These are phyloP conservation scores for Psophia crepitans DNA, from an alignment of 2,113 vertebrate species.

Conservation along the genomic window DNA sequence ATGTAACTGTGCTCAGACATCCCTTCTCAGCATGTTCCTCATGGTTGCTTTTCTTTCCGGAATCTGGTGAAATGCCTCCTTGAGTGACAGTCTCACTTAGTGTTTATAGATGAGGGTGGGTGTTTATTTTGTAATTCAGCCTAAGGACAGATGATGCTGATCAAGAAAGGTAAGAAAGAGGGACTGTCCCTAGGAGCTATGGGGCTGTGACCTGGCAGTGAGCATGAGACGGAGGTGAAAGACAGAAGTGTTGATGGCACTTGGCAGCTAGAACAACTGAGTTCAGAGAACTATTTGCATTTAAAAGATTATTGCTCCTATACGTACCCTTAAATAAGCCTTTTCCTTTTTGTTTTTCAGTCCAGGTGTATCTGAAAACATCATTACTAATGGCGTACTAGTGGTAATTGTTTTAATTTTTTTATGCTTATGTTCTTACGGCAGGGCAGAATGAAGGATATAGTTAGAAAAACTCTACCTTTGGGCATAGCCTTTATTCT, in stretches of 20 bases:
- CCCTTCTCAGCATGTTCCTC: neutral
- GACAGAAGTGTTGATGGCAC: neutral
- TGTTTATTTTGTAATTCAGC: neutral
- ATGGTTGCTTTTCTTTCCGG: neutral
- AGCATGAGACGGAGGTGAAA: neutral
- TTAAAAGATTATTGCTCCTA: neutral
- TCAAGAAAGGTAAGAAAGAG: neutral
- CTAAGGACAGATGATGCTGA: neutral
- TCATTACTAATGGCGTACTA: constrained; percentile 64
- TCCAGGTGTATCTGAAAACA: constrained; percentile 47
- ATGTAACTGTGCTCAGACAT: neutral
- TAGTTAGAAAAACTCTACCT: neutral
- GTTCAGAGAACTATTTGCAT: neutral
- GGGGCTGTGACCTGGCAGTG: neutral
- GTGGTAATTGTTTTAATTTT: constrained; percentile 42
- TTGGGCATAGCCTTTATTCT: neutral
- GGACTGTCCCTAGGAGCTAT: neutral
- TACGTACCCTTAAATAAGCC: neutral
- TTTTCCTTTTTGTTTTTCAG: constrained; percentile 44
- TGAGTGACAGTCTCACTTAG: neutral
- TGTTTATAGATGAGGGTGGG: neutral
- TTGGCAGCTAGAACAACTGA: neutral
- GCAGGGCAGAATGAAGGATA: neutral
- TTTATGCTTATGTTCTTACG: neutral
- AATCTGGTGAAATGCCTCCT: neutral